A percentile compares a stretch with the other conserved stretches of the same genome.
These are phyloP conservation scores for Yasuhikotakia modesta DNA, from an alignment of 2,797 vertebrate genomes.

Conservation along the genomic window DNA sequence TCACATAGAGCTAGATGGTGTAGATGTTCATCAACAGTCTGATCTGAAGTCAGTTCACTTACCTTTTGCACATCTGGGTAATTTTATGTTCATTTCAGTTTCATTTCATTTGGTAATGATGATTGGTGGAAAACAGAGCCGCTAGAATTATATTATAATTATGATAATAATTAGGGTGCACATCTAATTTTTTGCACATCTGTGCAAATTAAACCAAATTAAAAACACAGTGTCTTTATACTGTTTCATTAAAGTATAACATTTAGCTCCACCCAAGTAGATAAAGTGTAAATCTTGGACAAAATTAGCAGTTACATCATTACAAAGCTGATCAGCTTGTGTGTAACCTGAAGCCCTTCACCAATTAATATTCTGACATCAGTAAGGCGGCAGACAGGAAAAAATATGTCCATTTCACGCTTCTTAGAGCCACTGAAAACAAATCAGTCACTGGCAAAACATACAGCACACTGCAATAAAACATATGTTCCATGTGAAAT, in stretches of 20 bases:
- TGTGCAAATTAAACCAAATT: not conserved
- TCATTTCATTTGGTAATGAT: conserved; percentile 1
- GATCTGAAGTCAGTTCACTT: conserved; percentile 22
- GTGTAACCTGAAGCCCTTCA: too few species aligned
- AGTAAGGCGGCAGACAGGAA: not conserved
- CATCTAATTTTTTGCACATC: not conserved
- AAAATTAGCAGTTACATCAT: not conserved
- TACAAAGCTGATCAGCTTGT: too few species aligned
- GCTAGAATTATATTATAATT: conserved; percentile 33
- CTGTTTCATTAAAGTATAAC: not conserved
- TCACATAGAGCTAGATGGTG: conserved; percentile 25
- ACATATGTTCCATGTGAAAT: not conserved
- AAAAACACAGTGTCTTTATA: not conserved
- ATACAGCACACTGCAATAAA: not conserved
- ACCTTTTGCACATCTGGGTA: not conserved
- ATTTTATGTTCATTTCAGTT: not conserved
- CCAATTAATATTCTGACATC: not conserved
- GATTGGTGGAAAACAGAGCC: conserved; percentile 10
- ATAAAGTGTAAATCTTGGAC: not conserved
- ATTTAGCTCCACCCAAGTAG: not conserved
- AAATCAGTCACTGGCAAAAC: not conserved
- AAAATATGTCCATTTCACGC: not conserved
- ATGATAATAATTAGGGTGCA: conserved; percentile 15
- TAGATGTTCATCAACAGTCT: conserved; percentile 37
- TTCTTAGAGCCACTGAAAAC: not conserved